A percentile compares a stretch with the other conserved stretches of the same genome.
Conservation (phyloP, 2,888 invertebrate species). For the Epirrita christyi region DNA sequence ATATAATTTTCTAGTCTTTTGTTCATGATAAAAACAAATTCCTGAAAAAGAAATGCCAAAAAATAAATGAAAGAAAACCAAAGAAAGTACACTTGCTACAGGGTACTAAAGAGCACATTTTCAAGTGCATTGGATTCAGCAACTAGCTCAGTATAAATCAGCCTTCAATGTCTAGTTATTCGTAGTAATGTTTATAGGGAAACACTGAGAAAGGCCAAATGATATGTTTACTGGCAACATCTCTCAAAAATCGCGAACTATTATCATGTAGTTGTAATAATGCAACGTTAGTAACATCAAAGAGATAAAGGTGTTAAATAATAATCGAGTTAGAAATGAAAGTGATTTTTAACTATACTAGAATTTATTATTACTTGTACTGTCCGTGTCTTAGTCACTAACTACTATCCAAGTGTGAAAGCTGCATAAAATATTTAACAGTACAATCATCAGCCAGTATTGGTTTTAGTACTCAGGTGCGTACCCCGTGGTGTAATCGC, state of each 20-base stretch:
- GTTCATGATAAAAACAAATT: not conserved
- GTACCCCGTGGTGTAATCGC: too few species aligned
- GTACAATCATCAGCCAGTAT: too few species aligned
- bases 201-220: constrained; percentile 78
- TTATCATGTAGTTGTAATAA: constrained; percentile 74
- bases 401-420: too few species aligned
- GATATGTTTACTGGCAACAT: constrained; percentile 83
- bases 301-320: constrained; percentile 30
- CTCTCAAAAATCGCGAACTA: constrained; percentile 76
- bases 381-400: too few species aligned
- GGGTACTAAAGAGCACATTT: not conserved
- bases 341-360: not conserved
- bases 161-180: constrained; percentile 44
- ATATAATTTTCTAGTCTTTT: constrained; percentile 4
- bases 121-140: constrained; percentile 16
- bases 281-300: constrained; percentile 59
- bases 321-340: not conserved
- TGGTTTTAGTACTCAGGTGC: too few species aligned
- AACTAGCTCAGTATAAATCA: constrained; percentile 23
- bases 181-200: constrained; percentile 50
- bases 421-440: too few species aligned
- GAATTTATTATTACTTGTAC: not conserved
- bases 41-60: too few species aligned
- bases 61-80: too few species aligned
- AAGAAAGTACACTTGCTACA: not conserved